A percentile compares a stretch with the other conserved stretches of the same genome.
phyloP scores from a whole-genome alignment of 1,140 invertebrate genomes.

The Phocides pigmalion region DNA sequence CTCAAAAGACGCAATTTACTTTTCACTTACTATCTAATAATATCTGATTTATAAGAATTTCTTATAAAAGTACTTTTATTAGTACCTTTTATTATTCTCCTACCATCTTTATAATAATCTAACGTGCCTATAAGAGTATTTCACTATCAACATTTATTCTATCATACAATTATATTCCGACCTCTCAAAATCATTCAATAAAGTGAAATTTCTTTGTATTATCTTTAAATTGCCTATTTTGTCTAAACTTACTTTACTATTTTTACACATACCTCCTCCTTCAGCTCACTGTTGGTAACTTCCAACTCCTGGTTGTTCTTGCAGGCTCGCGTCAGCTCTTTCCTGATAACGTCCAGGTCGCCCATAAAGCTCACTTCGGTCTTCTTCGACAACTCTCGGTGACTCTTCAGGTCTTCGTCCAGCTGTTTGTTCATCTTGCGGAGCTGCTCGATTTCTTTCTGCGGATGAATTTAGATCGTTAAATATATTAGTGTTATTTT shows the following conservation, averaged over 20 bases:
- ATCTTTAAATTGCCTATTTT: not conserved
- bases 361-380: constrained; percentile 74
- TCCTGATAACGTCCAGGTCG: constrained; percentile 79
- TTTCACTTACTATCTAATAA: no score
- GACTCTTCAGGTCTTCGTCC: constrained; percentile 72
- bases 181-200: no score
- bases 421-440: constrained; percentile 72
- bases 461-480: constrained; percentile 26
- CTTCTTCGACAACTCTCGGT: constrained; percentile 75
- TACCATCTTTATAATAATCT: no score
- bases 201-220: no score
- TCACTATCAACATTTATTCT: no score
- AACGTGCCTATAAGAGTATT: no score
- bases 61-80: no score
- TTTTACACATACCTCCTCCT: constrained; percentile 82
- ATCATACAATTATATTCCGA: no score
- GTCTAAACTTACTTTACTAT: not conserved
- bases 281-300: constrained; percentile 85
- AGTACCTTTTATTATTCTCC: no score
- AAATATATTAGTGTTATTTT: no score
- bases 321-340: constrained; percentile 77
- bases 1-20: no score
- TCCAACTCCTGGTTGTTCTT: constrained; percentile 84
- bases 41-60: no score
- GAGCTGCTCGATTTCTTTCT: constrained; percentile 74